Conservation (phyloP, 2,797 vertebrate species). For the Ambastaia sidthimunki region DNA sequence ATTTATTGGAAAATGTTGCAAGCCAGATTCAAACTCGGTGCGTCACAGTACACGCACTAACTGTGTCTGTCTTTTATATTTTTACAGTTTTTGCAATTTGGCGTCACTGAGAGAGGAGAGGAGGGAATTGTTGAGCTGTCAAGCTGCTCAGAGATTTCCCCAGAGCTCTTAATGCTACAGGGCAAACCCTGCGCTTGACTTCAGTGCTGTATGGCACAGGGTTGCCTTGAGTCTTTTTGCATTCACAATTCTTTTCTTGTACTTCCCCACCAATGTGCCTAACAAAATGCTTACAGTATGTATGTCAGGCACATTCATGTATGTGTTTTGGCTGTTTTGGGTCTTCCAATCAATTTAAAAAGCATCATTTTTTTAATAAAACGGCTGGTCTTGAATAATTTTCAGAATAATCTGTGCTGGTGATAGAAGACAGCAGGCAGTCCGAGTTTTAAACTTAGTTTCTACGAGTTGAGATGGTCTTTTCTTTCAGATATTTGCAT, state of each 20-base stretch:
- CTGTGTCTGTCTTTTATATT: not conserved
- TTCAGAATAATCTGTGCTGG: not conserved
- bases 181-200: conserved; percentile 41
- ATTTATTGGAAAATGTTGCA: not conserved
- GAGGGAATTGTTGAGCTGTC: conserved; percentile 35
- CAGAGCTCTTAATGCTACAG: conserved; percentile 43
- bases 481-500: not conserved
- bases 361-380: not conserved
- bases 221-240: conserved; percentile 36
- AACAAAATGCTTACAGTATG: not conserved
- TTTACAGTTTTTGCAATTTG: not conserved
- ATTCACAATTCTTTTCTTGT: conserved; percentile 25
- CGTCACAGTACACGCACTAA: not conserved
- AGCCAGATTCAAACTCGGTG: too few relatives aligned
- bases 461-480: not conserved
- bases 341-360: not conserved
- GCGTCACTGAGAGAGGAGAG: not conserved
- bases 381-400: not conserved
- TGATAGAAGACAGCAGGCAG: not conserved
- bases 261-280: not conserved
- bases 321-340: not conserved
- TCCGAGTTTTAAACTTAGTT: not conserved
- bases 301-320: not conserved
- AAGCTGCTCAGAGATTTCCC: conserved; percentile 37
- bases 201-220: conserved; percentile 5